These are phyloP conservation scores for Acrobeloides nanus DNA, from an alignment of 2,888 invertebrate species.

Conservation along the genomic window DNA sequence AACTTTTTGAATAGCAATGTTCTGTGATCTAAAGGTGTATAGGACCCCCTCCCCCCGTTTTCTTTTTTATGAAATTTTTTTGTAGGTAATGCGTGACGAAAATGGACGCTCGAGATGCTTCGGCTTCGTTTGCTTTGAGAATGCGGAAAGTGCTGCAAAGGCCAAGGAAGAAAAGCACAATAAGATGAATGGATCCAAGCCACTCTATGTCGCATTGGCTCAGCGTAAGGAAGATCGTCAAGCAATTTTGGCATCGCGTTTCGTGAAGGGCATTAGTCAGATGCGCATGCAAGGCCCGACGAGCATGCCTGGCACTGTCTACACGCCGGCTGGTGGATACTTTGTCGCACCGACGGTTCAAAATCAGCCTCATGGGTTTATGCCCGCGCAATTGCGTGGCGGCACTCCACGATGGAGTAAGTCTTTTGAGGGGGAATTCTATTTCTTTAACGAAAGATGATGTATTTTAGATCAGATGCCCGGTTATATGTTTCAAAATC, in stretches of 20 bases:
- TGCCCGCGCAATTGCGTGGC: constrained; percentile 34
- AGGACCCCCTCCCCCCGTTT: no score
- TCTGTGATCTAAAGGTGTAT: no score
- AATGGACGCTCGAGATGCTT: constrained; percentile 74
- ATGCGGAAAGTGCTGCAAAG: constrained; percentile 94
- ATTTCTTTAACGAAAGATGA: no score
- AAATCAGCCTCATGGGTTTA: constrained; percentile 31
- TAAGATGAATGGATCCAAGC: constrained; percentile 87
- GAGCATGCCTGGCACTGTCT: constrained; percentile 34
- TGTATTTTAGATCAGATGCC: no score
- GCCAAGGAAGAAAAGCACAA: constrained; percentile 99
- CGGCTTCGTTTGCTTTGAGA: constrained; percentile 96
- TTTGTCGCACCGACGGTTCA: constrained; percentile 38
- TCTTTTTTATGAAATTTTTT: constrained; percentile 14
- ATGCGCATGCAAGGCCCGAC: constrained; percentile 36
- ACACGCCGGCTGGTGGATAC: constrained; percentile 45
- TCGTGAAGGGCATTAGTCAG: constrained; percentile 80
- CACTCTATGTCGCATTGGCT: constrained; percentile 93
- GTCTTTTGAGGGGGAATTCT: constrained; percentile 37
- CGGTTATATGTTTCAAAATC: constrained; percentile 44
- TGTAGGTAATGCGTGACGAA: constrained; percentile 79
- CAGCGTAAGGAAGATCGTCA: constrained; percentile 98
- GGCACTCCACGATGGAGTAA: constrained; percentile 38
- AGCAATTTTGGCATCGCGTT: constrained; percentile 92
- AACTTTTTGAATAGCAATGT: no score